phyloP scores from a whole-genome alignment of 2,797 vertebrate species.

The Enteromius unitaeniatus region DNA sequence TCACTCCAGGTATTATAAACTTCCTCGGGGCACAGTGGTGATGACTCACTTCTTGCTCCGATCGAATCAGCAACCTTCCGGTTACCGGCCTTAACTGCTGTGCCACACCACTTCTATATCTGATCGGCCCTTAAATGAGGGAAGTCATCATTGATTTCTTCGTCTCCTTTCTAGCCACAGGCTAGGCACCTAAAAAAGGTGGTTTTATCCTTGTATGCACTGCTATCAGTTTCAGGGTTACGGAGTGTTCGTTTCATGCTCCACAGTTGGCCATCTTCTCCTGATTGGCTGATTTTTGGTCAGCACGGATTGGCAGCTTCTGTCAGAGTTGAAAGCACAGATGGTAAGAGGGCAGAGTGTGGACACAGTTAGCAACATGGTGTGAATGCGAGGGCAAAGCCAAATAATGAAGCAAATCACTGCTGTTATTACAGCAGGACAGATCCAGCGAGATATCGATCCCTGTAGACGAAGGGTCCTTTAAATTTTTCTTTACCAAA shows the following conservation, averaged over 20 bases:
- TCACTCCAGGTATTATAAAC: background rate
- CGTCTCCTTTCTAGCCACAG: conserved; percentile 38
- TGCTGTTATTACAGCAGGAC: conserved; percentile 34
- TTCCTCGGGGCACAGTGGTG: background rate
- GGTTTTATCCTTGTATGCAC: conserved; percentile 9
- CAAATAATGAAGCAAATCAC: conserved; percentile 47
- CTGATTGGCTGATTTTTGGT: conserved; percentile 28
- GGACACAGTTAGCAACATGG: conserved; percentile 40
- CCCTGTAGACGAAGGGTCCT: background rate
- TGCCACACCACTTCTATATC: conserved; percentile 18
- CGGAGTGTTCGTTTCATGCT: background rate
- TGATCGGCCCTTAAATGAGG: conserved; percentile 34
- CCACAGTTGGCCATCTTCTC: background rate
- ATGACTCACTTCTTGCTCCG: conserved; percentile 19
- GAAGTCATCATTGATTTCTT: conserved; percentile 32
- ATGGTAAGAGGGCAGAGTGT: conserved; percentile 48
- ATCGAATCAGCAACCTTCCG: conserved; percentile 25
- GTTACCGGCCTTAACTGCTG: conserved; percentile 12
- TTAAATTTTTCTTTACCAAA: conserved; percentile 10
- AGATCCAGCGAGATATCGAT: conserved; percentile 8
- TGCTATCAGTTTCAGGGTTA: conserved; percentile 14
- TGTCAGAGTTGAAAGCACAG: conserved; percentile 41
- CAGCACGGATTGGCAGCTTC: conserved; percentile 30
- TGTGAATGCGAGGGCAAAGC: conserved; percentile 46
- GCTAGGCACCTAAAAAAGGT: conserved; percentile 15